Evolutionary conservation across 2,113 vertebrate species (phyloP).

Genomic region (Falco punctatus): DNA sequence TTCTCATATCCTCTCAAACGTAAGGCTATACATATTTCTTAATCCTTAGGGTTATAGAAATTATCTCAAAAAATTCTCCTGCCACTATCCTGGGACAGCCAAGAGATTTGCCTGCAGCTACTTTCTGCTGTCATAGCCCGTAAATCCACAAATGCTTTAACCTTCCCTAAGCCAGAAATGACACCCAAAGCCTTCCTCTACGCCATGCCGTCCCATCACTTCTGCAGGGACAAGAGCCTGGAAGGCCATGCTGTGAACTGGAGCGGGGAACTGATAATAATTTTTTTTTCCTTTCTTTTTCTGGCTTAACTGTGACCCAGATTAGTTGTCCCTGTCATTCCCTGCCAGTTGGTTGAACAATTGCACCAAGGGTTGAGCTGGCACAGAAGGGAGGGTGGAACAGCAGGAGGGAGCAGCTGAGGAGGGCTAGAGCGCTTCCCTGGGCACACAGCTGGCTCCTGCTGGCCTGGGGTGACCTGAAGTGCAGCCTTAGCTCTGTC

Average conservation of each 20-base stretch:
- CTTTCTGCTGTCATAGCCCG: slow-evolving; percentile 1
- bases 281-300: background rate
- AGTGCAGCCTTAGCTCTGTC: background rate
- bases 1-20: background rate
- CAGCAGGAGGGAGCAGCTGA: background rate
- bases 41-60: background rate
- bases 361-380: background rate
- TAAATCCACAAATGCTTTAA: slow-evolving; percentile 35
- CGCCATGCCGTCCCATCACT: background rate
- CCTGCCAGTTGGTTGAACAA: background rate
- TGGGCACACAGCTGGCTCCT: background rate
- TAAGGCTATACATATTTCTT: background rate
- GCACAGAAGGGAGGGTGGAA: background rate
- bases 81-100: background rate
- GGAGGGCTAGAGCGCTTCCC: accelerated
- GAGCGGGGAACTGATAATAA: background rate
- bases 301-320: background rate
- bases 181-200: background rate
- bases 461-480: background rate
- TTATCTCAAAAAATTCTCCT: slow-evolving; percentile 10
- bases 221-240: background rate
- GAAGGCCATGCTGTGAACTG: background rate
- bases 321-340: background rate
- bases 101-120: background rate
- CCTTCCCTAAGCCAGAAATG: background rate